Conservation (phyloP, 2,113 vertebrate genomes). For the Triplophysa tibetana region DNA sequence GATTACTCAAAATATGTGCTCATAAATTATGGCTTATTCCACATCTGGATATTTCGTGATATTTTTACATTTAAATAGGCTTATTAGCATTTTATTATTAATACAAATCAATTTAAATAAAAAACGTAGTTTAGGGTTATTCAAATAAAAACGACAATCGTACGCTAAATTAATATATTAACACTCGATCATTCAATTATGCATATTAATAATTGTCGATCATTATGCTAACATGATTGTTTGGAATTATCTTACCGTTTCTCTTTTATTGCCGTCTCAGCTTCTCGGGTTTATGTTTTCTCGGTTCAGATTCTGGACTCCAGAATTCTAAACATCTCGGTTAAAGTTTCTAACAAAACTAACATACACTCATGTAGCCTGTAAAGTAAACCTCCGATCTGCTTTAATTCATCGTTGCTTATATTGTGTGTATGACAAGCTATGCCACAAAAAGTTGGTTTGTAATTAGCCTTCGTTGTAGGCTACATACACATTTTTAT, state of each 20-base stretch:
- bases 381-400: constrained; percentile 52
- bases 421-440: constrained; percentile 49
- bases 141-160: background rate
- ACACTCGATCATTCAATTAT: background rate
- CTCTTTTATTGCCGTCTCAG: background rate
- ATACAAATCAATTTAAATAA: background rate
- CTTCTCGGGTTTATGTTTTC: constrained; percentile 63
- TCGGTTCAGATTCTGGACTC: constrained; percentile 13
- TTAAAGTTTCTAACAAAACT: constrained; percentile 54
- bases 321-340: constrained; percentile 50
- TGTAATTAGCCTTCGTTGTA: constrained; percentile 34
- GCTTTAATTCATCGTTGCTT: constrained; percentile 56
- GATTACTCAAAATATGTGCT: background rate
- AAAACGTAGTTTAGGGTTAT: no score
- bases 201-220: background rate
- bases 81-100: background rate
- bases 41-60: background rate
- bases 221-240: no score
- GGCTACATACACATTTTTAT: background rate
- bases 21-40: no score
- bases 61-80: background rate
- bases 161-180: no score
- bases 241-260: background rate
- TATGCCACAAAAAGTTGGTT: constrained; percentile 38
- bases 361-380: background rate